phyloP scores from a whole-genome alignment of 1,140 invertebrate genomes.

The Glossosoma conforme region DNA sequence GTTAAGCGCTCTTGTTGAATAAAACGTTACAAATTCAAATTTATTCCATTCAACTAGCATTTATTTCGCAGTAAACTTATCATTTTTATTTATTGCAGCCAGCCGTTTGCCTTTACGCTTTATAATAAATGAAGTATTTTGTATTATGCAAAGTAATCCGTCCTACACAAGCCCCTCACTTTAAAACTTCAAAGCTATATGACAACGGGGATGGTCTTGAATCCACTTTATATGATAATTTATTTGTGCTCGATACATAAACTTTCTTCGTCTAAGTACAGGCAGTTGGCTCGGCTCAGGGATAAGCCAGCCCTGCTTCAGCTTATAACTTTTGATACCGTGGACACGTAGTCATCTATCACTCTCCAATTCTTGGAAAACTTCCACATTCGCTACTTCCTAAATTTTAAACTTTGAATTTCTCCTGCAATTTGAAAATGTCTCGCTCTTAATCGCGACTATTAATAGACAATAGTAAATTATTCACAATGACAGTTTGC shows the following conservation, averaged over 20 bases:
- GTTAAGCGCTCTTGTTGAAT: too few species aligned
- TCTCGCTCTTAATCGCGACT: too few species aligned
- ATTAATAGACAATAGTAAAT: too few species aligned
- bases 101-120: background rate
- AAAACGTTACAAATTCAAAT: too few species aligned
- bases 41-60: too few species aligned
- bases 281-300: slow-evolving; percentile 9
- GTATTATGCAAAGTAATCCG: slow-evolving; percentile 11
- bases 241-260: slow-evolving; percentile 24
- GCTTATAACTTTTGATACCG: slow-evolving; percentile 23
- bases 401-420: slow-evolving; percentile 18
- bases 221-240: slow-evolving; percentile 27
- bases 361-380: slow-evolving; percentile 20
- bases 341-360: slow-evolving; percentile 17
- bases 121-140: slow-evolving; percentile 5
- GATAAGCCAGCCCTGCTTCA: slow-evolving; percentile 11
- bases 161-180: slow-evolving; percentile 3
- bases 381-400: slow-evolving; percentile 18
- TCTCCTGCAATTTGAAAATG: background rate
- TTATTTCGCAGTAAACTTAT: too few species aligned
- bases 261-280: slow-evolving; percentile 16
- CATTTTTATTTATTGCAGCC: background rate
- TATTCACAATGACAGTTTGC: too few species aligned
- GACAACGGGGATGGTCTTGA: slow-evolving; percentile 14
- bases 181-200: slow-evolving; percentile 11